Evolutionary conservation across 37 sponge, comb jelly and placozoan species (phyloP).

Genomic region (Hexactinellida sp.): DNA sequence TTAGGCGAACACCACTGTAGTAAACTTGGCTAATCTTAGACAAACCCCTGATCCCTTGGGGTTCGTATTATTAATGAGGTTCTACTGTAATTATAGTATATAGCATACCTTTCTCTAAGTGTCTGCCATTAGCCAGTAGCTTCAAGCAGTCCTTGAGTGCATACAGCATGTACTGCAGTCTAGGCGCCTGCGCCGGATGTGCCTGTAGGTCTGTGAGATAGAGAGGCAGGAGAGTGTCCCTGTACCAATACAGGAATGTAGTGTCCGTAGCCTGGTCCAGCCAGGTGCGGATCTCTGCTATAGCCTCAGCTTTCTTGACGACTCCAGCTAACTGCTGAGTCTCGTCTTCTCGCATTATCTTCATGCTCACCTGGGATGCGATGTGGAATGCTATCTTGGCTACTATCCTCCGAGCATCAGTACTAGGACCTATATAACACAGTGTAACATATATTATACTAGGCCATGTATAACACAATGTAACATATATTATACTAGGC

Average conservation of each 20-base stretch:
- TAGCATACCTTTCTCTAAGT: neutral
- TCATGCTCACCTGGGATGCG: neutral
- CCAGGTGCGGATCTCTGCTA: slow-evolving; percentile 22
- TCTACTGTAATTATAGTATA: no score
- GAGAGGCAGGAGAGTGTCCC: slow-evolving; percentile 63
- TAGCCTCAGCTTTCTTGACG: slow-evolving; percentile 17
- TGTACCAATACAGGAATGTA: slow-evolving; percentile 89
- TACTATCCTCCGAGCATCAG: neutral
- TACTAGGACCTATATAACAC: neutral
- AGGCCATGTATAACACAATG: no score
- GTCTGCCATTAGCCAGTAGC: neutral
- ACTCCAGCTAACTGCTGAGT: neutral
- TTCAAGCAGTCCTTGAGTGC: neutral
- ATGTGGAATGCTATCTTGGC: slow-evolving; percentile 13
- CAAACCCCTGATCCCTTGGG: no score
- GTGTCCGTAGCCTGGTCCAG: slow-evolving; percentile 64
- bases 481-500: no score
- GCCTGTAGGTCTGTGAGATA: slow-evolving; percentile 55
- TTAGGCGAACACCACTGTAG: no score
- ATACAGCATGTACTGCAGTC: slow-evolving; percentile 64
- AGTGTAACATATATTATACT: neutral
- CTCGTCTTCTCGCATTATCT: slow-evolving; percentile 16
- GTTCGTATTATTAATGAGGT: no score
- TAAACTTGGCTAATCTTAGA: no score
- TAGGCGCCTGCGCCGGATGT: slow-evolving; percentile 39